Base-by-base conservation (phyloP, 37 sponge, comb jelly and placozoan genomes). In the Amphimedon queenslandica region DNA sequence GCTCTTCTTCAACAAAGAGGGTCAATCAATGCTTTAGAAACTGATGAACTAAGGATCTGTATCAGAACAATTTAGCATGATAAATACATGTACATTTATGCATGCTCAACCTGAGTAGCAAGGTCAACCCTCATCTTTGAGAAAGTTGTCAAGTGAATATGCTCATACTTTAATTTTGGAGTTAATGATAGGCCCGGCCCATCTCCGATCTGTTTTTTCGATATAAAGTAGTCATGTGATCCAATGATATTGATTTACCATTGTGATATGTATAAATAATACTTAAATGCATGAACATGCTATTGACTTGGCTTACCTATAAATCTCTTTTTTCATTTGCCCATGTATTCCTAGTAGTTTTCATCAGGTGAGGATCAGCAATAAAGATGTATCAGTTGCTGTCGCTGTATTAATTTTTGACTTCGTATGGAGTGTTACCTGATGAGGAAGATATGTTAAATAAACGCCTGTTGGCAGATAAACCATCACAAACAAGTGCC, bases 31-130 rank as follows among this genome's bases (percentile, higher is more conserved):
- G 77, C 77, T 28, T 66, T 65, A 27, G 77, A 65, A 30, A 76
- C 77, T 13, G 65, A 64, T 64, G 64, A 53, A 76, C 77, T 76
- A 32, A 76, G 77, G 6, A 76, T 66, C 77, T 76, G 28, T 27
- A 25, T 67, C 25, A 47, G 33, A 65, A 65, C 23, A 35, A n/a
- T 34, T 65, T 67, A 37, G 24, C 34, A 38, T 33, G 27, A 33
- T 6, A 67, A 25, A 25, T n/a, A 57, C n/a, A 33, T 24, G 34
- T 57, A 23, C 23, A 34, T 23, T n/a, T 34, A 33, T 27, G 36
- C 65, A n/a, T n/a, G n/a, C n/a, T n/a, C n/a, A n/a, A 84, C 84
- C 78, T 84, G 78, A 37, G 78, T 72, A 41, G 84, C 84, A 2
- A 84, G 29, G 39, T 84, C 78, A 21, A 84, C 84, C 30, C 74